phyloP scores from a whole-genome alignment of 2,113 vertebrate species.

The Elachura formosa region DNA sequence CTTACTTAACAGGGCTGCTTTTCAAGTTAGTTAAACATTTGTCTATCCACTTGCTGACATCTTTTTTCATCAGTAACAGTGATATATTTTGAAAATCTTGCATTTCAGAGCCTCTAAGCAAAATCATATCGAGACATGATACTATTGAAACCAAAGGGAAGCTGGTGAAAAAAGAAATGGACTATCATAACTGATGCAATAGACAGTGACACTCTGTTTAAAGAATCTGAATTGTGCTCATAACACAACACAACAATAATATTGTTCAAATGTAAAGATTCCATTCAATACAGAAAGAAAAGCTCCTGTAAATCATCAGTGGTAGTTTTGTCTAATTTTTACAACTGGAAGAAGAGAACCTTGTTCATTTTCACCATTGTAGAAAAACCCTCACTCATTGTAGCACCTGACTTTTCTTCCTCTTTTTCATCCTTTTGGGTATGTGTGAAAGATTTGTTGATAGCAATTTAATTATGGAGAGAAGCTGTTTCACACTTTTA shows the following conservation, averaged over 20 bases:
- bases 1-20: background rate
- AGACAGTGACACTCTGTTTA: background rate
- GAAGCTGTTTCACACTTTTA: background rate
- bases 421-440: background rate
- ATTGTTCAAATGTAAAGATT: background rate
- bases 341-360: background rate
- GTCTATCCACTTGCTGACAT: fast-evolving
- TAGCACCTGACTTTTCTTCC: background rate
- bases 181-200: background rate
- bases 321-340: background rate
- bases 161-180: background rate
- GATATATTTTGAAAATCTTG: background rate
- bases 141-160: background rate
- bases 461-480: background rate
- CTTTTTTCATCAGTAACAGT: background rate
- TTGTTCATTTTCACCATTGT: background rate
- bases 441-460: background rate
- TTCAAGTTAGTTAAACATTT: background rate
- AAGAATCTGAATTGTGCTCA: background rate
- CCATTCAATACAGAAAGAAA: background rate
- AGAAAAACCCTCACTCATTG: background rate
- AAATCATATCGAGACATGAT: background rate
- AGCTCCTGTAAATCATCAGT: background rate
- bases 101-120: background rate
- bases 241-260: background rate